A percentile compares a stretch with the other conserved stretches of the same genome.
phyloP scores from a whole-genome alignment of 2,113 vertebrate genomes.

The Jaculus jaculus region DNA sequence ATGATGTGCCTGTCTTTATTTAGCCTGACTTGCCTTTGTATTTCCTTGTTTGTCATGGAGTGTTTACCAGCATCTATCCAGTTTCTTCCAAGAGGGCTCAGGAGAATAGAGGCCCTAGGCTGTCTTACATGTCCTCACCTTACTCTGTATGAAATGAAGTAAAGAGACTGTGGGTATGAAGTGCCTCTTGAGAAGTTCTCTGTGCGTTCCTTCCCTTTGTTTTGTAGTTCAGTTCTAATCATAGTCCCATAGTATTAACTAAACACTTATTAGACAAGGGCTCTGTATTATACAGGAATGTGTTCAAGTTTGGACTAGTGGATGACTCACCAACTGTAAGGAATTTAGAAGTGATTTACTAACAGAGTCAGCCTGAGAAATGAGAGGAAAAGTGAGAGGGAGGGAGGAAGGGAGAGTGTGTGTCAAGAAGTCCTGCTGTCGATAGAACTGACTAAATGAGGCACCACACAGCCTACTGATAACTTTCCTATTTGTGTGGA shows the following conservation, averaged over 20 bases:
- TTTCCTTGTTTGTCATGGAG: background rate
- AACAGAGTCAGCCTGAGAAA: conserved; percentile 22
- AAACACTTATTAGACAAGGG: conserved; percentile 31
- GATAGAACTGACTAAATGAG: background rate
- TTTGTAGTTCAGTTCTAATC: conserved; percentile 15
- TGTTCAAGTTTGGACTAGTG: conserved; percentile 61
- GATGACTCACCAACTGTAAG: conserved; percentile 58
- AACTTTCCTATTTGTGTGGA: background rate
- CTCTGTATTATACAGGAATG: conserved; percentile 59
- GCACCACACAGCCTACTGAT: background rate
- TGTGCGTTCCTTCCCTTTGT: background rate
- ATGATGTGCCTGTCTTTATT: conserved; percentile 24
- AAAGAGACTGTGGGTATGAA: background rate
- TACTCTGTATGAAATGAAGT: background rate
- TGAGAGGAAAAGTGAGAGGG: background rate
- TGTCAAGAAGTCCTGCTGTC: background rate
- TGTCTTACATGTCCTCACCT: too few species aligned
- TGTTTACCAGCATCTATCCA: background rate
- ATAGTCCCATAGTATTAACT: conserved; percentile 30
- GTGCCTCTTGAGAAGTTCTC: background rate
- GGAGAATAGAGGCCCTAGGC: background rate
- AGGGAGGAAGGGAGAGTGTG: background rate
- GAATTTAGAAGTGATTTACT: conserved; percentile 65
- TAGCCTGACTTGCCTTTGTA: conserved; percentile 26
- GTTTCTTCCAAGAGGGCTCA: background rate